Conservation (phyloP, 1,140 invertebrate species). For the Zaprionus taronus region DNA sequence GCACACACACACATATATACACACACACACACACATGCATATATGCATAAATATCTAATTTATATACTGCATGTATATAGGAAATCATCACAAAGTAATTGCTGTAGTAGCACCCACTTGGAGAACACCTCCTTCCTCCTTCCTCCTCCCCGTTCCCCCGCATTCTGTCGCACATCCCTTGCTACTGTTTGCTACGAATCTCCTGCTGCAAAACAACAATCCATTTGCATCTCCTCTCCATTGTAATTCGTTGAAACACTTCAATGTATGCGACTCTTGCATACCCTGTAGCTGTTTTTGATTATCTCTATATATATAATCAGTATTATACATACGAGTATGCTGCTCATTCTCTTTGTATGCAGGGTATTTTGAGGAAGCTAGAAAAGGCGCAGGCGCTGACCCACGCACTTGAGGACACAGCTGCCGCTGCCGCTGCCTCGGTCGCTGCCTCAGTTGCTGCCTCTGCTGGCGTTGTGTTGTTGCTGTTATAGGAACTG, state of each 20-base stretch:
- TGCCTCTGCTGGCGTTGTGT: conserved; percentile 10
- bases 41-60: too few relatives aligned
- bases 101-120: neutral
- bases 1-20: neutral
- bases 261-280: neutral
- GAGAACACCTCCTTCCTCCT: neutral
- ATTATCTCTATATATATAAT: too few relatives aligned
- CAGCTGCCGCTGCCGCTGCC: conserved; percentile 28
- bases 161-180: too few relatives aligned
- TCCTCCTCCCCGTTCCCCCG: neutral
- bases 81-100: conserved; percentile 1
- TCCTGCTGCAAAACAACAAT: neutral
- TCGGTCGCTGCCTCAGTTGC: neutral
- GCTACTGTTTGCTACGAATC: neutral
- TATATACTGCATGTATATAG: neutral
- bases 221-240: neutral
- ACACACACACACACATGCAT: neutral
- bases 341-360: too few relatives aligned
- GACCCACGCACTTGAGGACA: conserved; percentile 32
- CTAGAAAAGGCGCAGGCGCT: conserved; percentile 49
- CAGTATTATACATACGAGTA: too few relatives aligned
- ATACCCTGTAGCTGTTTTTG: neutral
- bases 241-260: neutral
- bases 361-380: conserved; percentile 24
- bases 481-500: conserved; percentile 16